Evolutionary conservation across 2,113 vertebrate species (phyloP).

Genomic region (Spilogale gracilis): DNA sequence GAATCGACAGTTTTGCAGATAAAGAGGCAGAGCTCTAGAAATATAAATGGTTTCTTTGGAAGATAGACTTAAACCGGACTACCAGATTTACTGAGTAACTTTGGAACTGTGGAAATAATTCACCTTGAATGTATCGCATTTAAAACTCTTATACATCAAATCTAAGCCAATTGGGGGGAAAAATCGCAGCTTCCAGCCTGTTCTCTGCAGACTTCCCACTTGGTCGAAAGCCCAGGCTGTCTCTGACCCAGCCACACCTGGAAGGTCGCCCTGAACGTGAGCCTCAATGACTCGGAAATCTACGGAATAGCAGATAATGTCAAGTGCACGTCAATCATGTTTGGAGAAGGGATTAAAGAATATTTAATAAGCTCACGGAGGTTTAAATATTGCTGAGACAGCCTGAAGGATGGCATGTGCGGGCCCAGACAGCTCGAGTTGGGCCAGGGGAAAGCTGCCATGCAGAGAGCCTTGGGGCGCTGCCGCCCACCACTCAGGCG

Average conservation of each 20-base stretch:
- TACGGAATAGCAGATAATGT: slow-evolving; percentile 57
- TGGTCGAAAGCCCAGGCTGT: slow-evolving; percentile 51
- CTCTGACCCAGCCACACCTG: slow-evolving; percentile 57
- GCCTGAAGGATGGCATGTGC: slow-evolving; percentile 18
- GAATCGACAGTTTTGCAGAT: slow-evolving; percentile 41
- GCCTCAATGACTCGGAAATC: slow-evolving; percentile 40
- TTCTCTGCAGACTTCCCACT: slow-evolving; percentile 50
- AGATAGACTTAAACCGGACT: slow-evolving; percentile 56
- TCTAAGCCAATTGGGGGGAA: neutral
- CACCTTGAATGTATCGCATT: slow-evolving; percentile 57
- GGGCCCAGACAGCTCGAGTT: slow-evolving; percentile 54
- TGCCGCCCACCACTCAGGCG: slow-evolving; percentile 23
- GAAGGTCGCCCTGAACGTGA: slow-evolving; percentile 30
- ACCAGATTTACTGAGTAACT: slow-evolving; percentile 51
- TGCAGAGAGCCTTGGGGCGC: slow-evolving; percentile 60
- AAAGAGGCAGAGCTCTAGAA: neutral
- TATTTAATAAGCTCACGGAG: slow-evolving; percentile 57
- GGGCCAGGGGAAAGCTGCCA: slow-evolving; percentile 44
- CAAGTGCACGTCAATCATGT: slow-evolving; percentile 57
- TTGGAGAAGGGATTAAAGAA: slow-evolving; percentile 68
- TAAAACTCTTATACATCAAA: slow-evolving; percentile 45
- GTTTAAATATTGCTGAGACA: slow-evolving; percentile 67
- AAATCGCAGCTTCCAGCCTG: neutral
- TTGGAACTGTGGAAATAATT: slow-evolving; percentile 66
- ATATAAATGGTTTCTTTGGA: slow-evolving; percentile 53